phyloP scores from a whole-genome alignment of 2,797 vertebrate genomes.

The Epinephelus coioides region DNA sequence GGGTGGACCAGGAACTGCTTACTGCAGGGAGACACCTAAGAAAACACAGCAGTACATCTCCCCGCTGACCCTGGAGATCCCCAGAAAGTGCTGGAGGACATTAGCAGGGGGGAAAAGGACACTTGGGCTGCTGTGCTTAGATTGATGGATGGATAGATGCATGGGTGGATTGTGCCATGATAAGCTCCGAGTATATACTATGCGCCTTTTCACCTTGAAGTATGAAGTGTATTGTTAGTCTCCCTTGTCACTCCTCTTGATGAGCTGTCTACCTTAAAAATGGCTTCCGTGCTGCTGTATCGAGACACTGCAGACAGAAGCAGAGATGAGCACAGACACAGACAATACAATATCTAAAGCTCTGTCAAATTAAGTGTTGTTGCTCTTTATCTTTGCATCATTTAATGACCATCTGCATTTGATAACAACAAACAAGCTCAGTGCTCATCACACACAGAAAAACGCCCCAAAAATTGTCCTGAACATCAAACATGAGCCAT shows the following conservation, averaged over 20 bases:
- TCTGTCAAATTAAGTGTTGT: not conserved
- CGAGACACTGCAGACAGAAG: slow-evolving; percentile 17
- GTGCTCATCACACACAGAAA: not conserved
- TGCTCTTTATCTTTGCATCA: not conserved
- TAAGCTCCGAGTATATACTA: slow-evolving; percentile 41
- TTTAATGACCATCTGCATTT: slow-evolving; percentile 11
- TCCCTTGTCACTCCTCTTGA: slow-evolving; percentile 47
- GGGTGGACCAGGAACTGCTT: slow-evolving; percentile 5
- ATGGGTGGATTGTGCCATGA: slow-evolving; percentile 44
- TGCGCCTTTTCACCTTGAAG: slow-evolving; percentile 63
- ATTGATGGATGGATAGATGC: slow-evolving; percentile 47
- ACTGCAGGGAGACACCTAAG: not conserved
- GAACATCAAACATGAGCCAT: not conserved
- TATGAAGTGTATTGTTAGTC: slow-evolving; percentile 56
- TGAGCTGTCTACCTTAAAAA: slow-evolving; percentile 56
- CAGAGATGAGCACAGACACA: slow-evolving; percentile 15
- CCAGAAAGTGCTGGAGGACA: slow-evolving; percentile 11
- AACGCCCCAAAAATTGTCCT: not conserved
- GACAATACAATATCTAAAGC: not conserved
- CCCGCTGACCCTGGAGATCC: slow-evolving; percentile 6
- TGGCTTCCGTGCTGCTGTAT: slow-evolving; percentile 23
- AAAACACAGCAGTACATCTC: slow-evolving; percentile 30
- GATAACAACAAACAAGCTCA: slow-evolving; percentile 1
- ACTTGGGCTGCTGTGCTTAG: slow-evolving; percentile 17
- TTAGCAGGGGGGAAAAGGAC: slow-evolving; percentile 6